Base-by-base conservation (phyloP, 2,797 vertebrate species). In the Vespertilio murinus region DNA sequence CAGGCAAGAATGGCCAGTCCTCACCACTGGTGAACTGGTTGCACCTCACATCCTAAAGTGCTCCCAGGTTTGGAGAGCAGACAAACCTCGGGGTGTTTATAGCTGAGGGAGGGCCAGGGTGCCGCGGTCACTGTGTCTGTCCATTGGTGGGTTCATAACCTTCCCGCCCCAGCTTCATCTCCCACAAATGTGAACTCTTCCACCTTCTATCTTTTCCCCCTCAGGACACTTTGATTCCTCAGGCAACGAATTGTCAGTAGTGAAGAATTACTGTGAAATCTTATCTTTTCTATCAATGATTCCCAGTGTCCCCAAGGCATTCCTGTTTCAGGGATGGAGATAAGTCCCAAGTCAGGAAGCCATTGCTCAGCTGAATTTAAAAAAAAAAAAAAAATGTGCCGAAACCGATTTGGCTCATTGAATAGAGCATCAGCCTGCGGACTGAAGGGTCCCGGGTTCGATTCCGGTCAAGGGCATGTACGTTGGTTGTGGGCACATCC, bases 111-210 rank as follows among this genome's bases (percentile, higher is more conserved):
- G 56, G 56, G 4, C 23, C 3, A 59, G 75, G 18, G 8, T 30
- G 22, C 28, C 13, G 8, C 6, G 33, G 20, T 9, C 16, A 14
- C 35, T 20, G 10, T 38, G 1, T 8, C 0, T 40, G 65, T 47
- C 56, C 10, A 4, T 0, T 12, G 4, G 8, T 5, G 0, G 4
- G 14, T 30, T 59, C n/a, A 18, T 5, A 86, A 12, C 18, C 73
- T 35, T 25, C 38, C 11, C 2, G 8, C 13, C 18, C 75, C 23
- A 67, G 22, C 33, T 78, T 70, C 65, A 5, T n/a, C 64, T 71
- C 75, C 38, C 28, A 17, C 30, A 47, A 13, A 11, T 17, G 56
- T 33, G 14, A 42, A 42, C 16, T 71, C 56, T 56, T 16, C 74
- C n/a, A 28, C 0, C 56, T 67, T 67, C 49, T 47, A n/a, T 42